Conservation (phyloP, 2,797 vertebrate genomes). For the Cynodonichthys magdalenae region DNA sequence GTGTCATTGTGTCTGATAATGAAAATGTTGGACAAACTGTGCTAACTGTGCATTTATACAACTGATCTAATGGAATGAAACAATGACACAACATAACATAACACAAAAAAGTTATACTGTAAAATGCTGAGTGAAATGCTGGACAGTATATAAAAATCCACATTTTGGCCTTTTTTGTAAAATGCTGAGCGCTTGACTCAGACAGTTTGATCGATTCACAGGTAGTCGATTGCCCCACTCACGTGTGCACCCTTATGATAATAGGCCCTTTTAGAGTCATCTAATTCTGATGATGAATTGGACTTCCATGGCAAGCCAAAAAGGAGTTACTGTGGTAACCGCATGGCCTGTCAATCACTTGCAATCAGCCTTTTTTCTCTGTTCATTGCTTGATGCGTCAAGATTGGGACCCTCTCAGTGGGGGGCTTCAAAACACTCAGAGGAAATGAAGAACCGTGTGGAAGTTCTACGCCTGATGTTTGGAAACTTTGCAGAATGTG, state of each 20-base stretch:
- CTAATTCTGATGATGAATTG: conserved; percentile 84
- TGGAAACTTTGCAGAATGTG: conserved; percentile 80
- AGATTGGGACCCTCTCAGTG: conserved; percentile 83
- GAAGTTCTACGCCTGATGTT: conserved; percentile 81
- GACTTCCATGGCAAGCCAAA: conserved; percentile 81
- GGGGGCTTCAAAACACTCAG: conserved; percentile 83
- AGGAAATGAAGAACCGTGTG: conserved; percentile 78
- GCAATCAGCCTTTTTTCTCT: conserved; percentile 85
- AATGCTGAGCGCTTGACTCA: conserved; percentile 61
- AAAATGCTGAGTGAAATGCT: conserved; percentile 24
- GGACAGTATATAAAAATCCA: conserved; percentile 31
- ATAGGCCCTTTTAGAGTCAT: conserved; percentile 77
- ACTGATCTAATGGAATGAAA: conserved; percentile 35
- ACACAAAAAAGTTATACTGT: conserved; percentile 19
- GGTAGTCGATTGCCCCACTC: conserved; percentile 73
- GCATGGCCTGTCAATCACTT: conserved; percentile 84
- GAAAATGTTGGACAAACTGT: conserved; percentile 9
- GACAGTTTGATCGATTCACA: conserved; percentile 70
- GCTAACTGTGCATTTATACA: conserved; percentile 1
- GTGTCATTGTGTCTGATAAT: conserved; percentile 14
- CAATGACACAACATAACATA: neutral
- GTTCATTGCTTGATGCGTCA: conserved; percentile 83
- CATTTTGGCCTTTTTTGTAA: conserved; percentile 51
- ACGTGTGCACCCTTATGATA: conserved; percentile 75
- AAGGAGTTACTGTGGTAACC: conserved; percentile 85